Conservation (phyloP, 2,797 vertebrate genomes). For the Liparis tanakae region DNA sequence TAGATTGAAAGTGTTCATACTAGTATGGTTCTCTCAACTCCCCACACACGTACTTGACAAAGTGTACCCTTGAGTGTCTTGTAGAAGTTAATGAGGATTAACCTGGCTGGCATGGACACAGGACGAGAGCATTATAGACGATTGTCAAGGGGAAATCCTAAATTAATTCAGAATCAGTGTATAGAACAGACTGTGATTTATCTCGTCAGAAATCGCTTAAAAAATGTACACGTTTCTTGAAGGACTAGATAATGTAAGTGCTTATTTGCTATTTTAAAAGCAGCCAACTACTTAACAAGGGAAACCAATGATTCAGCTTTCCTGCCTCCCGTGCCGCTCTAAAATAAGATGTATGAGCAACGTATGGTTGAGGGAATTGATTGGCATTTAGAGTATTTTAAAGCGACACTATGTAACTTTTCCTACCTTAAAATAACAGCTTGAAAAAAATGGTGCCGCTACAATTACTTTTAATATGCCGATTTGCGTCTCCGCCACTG, state of each 20-base stretch:
- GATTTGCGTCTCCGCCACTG: too few relatives aligned
- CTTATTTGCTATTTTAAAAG: slow-evolving; percentile 47
- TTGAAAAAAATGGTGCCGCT: too few relatives aligned
- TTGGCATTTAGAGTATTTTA: neutral
- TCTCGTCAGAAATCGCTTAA: slow-evolving; percentile 28
- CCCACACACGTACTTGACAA: slow-evolving; percentile 47
- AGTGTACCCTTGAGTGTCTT: slow-evolving; percentile 52
- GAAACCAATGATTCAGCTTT: slow-evolving; percentile 39
- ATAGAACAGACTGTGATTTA: slow-evolving; percentile 46
- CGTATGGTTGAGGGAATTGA: slow-evolving; percentile 17
- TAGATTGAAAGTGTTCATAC: slow-evolving; percentile 13
- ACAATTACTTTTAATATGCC: too few relatives aligned
- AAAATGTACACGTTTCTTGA: slow-evolving; percentile 39
- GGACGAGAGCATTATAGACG: slow-evolving; percentile 25
- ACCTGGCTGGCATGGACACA: slow-evolving; percentile 45
- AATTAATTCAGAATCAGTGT: slow-evolving; percentile 32
- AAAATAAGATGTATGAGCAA: slow-evolving; percentile 26
- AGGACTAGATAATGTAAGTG: slow-evolving; percentile 39
- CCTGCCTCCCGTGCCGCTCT: slow-evolving; percentile 2
- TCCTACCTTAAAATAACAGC: too few relatives aligned
- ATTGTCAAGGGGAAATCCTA: slow-evolving; percentile 22
- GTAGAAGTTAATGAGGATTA: slow-evolving; percentile 67
- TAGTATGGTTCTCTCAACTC: slow-evolving; percentile 16
- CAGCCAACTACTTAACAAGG: slow-evolving; percentile 19
- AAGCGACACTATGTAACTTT: too few relatives aligned